Conservation (phyloP, 2,113 vertebrate genomes). For the Prinia subflava region DNA sequence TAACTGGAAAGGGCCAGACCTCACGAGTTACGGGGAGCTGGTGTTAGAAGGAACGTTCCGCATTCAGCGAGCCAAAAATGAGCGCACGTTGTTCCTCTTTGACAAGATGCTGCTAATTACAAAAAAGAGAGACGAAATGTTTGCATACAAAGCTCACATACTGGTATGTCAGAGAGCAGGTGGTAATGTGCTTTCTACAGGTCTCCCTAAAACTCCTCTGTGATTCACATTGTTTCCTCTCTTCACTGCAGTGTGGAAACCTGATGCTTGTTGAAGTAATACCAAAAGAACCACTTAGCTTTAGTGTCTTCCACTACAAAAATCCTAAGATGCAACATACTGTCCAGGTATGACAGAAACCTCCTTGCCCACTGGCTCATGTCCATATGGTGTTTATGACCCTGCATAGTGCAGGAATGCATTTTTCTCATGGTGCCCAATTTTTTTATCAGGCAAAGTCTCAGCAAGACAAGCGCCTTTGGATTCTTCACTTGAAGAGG, state of each 20-base stretch:
- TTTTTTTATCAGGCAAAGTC: slow-evolving; percentile 85
- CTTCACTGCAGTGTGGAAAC: slow-evolving; percentile 87
- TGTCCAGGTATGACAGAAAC: slow-evolving; percentile 83
- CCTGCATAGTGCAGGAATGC: background rate
- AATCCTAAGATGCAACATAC: slow-evolving; percentile 98
- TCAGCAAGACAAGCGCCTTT: slow-evolving; percentile 94
- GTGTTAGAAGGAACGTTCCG: slow-evolving; percentile 96
- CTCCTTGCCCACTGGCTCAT: background rate
- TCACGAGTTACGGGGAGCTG: slow-evolving; percentile 93
- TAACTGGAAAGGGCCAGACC: slow-evolving; percentile 97
- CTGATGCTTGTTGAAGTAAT: slow-evolving; percentile 99
- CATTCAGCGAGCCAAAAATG: slow-evolving; percentile 94
- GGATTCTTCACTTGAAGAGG: slow-evolving; percentile 95
- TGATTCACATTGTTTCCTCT: background rate
- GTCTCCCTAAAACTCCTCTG: fast-evolving
- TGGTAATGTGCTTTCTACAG: background rate
- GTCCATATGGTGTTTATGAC: background rate
- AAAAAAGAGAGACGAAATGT: slow-evolving; percentile 93
- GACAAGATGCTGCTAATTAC: slow-evolving; percentile 95
- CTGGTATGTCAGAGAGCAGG: slow-evolving; percentile 75
- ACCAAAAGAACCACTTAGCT: slow-evolving; percentile 94
- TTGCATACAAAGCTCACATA: slow-evolving; percentile 95
- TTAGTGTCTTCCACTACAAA: slow-evolving; percentile 98
- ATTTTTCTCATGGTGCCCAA: background rate
- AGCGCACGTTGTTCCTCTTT: slow-evolving; percentile 93